Conservation (phyloP, 1,140 invertebrate species). For the Drosophila subobscura region DNA sequence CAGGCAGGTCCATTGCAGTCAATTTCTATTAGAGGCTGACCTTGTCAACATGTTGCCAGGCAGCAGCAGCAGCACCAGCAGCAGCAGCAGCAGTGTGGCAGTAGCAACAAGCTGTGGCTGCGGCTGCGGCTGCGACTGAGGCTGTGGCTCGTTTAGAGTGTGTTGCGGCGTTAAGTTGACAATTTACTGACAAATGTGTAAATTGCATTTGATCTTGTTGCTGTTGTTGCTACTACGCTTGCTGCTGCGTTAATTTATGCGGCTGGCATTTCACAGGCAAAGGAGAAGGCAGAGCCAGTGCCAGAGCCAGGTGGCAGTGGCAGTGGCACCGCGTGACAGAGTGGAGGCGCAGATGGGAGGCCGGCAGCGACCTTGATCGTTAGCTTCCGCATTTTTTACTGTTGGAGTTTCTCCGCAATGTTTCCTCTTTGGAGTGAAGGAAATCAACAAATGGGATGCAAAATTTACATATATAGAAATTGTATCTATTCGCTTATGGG, state of each 20-base stretch:
- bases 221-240: constrained; percentile 37
- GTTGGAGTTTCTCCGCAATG: background rate
- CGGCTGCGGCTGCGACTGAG: constrained; percentile 35
- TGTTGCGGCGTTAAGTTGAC: constrained; percentile 77
- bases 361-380: constrained; percentile 44
- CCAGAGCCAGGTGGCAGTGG: background rate
- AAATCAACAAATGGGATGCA: too few species aligned
- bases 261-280: constrained; percentile 64
- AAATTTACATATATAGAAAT: too few species aligned
- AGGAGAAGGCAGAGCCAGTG: constrained; percentile 16
- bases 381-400: constrained; percentile 44
- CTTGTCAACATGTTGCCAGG: constrained; percentile 81
- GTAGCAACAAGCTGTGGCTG: constrained; percentile 48
- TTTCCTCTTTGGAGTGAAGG: too few species aligned
- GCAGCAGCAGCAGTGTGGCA: constrained; percentile 16
- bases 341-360: background rate
- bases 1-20: constrained; percentile 37
- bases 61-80: constrained; percentile 48
- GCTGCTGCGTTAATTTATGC: constrained; percentile 72
- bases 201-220: constrained; percentile 81
- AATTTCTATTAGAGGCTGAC: constrained; percentile 78
- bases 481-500: too few species aligned
- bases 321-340: background rate
- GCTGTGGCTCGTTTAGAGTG: constrained; percentile 53
- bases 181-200: constrained; percentile 83